A percentile compares a stretch with the other conserved stretches of the same genome.
These are phyloP conservation scores for Belonocnema kinseyi DNA, from an alignment of 1,140 invertebrate genomes.

Conservation along the genomic window DNA sequence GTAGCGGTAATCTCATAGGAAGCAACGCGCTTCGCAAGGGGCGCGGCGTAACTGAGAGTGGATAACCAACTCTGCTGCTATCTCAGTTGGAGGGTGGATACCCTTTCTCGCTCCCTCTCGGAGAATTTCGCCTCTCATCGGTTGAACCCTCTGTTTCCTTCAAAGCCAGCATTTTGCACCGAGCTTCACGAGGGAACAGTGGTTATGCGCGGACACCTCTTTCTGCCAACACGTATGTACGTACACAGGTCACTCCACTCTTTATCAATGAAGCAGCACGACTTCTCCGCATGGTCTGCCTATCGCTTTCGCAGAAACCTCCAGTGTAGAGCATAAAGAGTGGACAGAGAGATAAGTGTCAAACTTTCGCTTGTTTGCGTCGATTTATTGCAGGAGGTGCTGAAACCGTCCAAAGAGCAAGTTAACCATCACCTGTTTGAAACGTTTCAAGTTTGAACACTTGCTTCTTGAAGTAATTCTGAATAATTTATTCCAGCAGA, in stretches of 20 bases:
- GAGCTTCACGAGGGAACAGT: constrained; percentile 38
- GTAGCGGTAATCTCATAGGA: constrained; percentile 47
- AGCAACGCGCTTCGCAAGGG: constrained; percentile 71
- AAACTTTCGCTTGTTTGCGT: constrained; percentile 3
- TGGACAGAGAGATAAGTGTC: neutral
- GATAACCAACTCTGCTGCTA: constrained; percentile 58
- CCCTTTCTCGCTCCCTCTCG: constrained; percentile 35
- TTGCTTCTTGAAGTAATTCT: too few species aligned
- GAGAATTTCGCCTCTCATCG: constrained; percentile 47
- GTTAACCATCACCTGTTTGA: neutral
- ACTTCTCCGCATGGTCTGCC: too few species aligned
- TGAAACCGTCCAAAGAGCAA: constrained; percentile 4
- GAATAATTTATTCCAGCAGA: too few species aligned
- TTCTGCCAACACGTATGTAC: constrained; percentile 44
- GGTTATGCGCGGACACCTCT: constrained; percentile 36
- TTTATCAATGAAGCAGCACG: too few species aligned
- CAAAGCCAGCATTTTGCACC: constrained; percentile 33
- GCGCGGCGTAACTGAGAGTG: constrained; percentile 72
- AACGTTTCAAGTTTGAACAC: too few species aligned
- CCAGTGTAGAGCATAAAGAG: neutral
- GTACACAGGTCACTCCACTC: neutral
- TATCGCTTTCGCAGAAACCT: too few species aligned
- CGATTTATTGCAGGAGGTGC: constrained; percentile 30
- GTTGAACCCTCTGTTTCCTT: constrained; percentile 50
- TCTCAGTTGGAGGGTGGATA: constrained; percentile 48